Evolutionary conservation across 2,113 vertebrate genomes (phyloP), one percentile per base, ranked within the genome.

Genomic region (Philantomba maxwellii): DNA sequence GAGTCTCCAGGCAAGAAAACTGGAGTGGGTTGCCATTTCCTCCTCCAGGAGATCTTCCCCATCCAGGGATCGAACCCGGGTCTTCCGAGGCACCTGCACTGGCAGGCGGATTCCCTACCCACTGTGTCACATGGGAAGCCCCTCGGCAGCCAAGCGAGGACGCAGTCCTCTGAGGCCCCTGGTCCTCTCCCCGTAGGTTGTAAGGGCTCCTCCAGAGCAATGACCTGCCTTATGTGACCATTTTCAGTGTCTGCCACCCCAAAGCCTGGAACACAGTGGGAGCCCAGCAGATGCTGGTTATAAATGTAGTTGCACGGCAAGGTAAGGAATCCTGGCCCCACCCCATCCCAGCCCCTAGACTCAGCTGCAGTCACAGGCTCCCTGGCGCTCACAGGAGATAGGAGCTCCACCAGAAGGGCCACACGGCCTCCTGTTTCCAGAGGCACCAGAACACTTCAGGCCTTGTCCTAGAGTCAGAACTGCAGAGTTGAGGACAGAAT

Each of bases 331-430:
- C 28, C 49, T 19, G 1, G 77, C 10, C 7, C 1, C 25, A 26
- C 3, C 39, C 33, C n/a, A 43, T 5, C 1, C 17, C 6, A 19
- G 6, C 23, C 78, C 13, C 15, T 33, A 28, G 28, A 81, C 80
- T 21, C 73, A 33, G 1, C 2, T 88, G 58, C 87, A 89, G 49
- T 9, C 45, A 7, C 45, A 47, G 93, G 39, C 47, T n/a, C 51
- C 30, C 36, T 55, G 3, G 14, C 0, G 1, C 8, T 43, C 55
- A 30, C 28, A 33, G 33, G 26, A 89, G 58, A 17, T 6, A 3
- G 0, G 4, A 23, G 26, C 13, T 26, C 47, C n/a, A 17, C 58
- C 70, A 64, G 11, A 57, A 89, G 15, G 28, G 43, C 33, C 51
- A 39, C 25, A 25, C 14, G 0, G 8, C 30, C 55, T 88, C 66